phyloP scores from a whole-genome alignment of 2,113 vertebrate species.

The Cyanistes caeruleus region DNA sequence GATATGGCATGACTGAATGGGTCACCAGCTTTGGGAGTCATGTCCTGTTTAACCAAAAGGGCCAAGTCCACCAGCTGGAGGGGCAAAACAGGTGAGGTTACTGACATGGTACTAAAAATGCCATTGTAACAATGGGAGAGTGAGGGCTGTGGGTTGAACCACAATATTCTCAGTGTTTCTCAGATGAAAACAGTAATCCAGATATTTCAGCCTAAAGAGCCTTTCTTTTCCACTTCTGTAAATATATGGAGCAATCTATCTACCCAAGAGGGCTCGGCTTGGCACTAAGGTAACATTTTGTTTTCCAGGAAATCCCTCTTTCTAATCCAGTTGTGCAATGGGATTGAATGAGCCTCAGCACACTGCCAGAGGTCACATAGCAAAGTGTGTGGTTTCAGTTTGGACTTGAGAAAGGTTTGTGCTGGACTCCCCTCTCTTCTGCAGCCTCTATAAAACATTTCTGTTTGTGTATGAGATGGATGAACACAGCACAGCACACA shows the following conservation, averaged over 20 bases:
- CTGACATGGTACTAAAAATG: not conserved
- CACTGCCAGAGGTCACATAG: conserved; percentile 49
- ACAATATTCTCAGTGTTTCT: not conserved
- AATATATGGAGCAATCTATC: conserved; percentile 28
- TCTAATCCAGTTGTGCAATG: conserved; percentile 56
- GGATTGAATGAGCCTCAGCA: not conserved
- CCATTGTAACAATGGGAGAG: not conserved
- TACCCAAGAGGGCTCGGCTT: not conserved
- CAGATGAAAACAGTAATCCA: not conserved
- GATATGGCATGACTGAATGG: conserved; percentile 91
- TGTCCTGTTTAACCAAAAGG: conserved; percentile 94
- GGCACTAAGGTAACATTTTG: conserved; percentile 26
- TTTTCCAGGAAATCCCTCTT: conserved; percentile 62
- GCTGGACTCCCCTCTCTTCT: not conserved
- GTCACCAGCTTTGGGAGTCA: conserved; percentile 85
- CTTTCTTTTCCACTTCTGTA: not conserved
- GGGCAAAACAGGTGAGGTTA: not conserved
- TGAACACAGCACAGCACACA: not conserved
- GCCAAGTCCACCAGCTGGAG: conserved; percentile 91
- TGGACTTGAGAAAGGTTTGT: not conserved
- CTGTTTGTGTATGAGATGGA: not conserved
- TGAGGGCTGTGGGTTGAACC: not conserved
- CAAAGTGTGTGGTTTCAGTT: conserved; percentile 25
- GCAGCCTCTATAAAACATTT: not conserved
- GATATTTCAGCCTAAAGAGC: not conserved